A percentile compares a stretch with the other conserved stretches of the same genome.
These are phyloP conservation scores for Epirrita christyi DNA, from an alignment of 2,888 invertebrate species.

Conservation along the genomic window DNA sequence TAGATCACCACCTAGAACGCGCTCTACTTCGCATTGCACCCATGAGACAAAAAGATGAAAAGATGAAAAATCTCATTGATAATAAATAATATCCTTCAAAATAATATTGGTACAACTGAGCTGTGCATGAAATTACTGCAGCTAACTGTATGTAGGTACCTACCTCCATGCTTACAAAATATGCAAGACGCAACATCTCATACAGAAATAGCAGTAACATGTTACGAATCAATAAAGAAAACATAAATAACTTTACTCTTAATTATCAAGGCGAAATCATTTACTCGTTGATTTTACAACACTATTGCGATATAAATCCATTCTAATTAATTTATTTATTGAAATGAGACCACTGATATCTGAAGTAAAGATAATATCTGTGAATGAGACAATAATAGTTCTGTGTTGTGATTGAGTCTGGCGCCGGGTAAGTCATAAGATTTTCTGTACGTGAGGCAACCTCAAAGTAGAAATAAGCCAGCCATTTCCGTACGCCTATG, in stretches of 20 bases:
- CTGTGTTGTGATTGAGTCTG: constrained; percentile 34
- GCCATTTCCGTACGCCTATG: neutral
- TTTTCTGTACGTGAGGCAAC: neutral
- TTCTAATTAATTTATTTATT: constrained; percentile 41
- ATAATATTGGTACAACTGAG: no score
- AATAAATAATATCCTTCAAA: no score
- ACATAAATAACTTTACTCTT: constrained; percentile 43
- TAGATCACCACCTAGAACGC: no score
- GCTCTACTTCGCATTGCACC: no score
- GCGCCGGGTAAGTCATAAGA: constrained; percentile 36
- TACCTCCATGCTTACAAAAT: constrained; percentile 9
- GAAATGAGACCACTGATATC: constrained; percentile 27
- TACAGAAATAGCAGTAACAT: constrained; percentile 32
- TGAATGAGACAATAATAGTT: constrained; percentile 27
- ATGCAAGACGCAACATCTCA: constrained; percentile 21
- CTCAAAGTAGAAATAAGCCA: constrained; percentile 2
- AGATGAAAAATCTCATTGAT: no score
- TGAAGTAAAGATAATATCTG: no score
- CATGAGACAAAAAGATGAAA: no score
- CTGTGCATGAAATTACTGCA: no score
- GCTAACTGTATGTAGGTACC: no score
- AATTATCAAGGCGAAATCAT: constrained; percentile 46
- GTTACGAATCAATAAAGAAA: constrained; percentile 42
- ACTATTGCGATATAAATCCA: constrained; percentile 29
- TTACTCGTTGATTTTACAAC: constrained; percentile 38